phyloP scores from a whole-genome alignment of 2,113 vertebrate species.

The Cynopterus brachyotis region DNA sequence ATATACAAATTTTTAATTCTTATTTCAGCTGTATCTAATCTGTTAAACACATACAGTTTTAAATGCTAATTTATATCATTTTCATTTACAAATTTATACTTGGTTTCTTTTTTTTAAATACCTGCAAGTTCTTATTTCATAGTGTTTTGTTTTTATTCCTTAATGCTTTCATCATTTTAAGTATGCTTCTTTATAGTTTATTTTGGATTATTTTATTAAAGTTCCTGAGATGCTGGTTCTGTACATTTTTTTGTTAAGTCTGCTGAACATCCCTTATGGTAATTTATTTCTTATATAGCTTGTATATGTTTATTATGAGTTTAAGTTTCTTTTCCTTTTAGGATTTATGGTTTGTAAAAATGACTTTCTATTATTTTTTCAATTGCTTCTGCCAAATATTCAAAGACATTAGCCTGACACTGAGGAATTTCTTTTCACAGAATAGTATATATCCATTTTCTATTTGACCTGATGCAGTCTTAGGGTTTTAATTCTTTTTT shows the following conservation, averaged over 20 bases:
- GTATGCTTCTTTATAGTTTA: background rate
- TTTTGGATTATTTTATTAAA: background rate
- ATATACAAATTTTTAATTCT: background rate
- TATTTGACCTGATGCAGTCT: background rate
- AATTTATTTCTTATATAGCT: background rate
- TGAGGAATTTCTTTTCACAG: background rate
- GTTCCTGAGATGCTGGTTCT: background rate
- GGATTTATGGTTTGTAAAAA: background rate
- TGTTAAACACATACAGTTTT: background rate
- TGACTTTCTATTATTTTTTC: background rate
- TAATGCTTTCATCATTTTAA: background rate
- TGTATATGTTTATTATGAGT: background rate
- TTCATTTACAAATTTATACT: background rate
- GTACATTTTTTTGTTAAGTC: background rate
- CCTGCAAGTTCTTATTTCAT: background rate
- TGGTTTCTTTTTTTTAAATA: background rate
- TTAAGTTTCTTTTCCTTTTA: background rate
- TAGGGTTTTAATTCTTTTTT: background rate
- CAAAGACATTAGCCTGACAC: background rate
- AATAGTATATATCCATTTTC: background rate
- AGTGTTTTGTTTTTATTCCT: background rate
- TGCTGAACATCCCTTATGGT: background rate
- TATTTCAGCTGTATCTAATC: background rate
- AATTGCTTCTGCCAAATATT: background rate
- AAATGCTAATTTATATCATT: background rate